Percentiles rank a stretch among this genome's conserved stretches.
phyloP scores from a whole-genome alignment of 2,113 vertebrate species.

The Choloepus hoffmanni region DNA sequence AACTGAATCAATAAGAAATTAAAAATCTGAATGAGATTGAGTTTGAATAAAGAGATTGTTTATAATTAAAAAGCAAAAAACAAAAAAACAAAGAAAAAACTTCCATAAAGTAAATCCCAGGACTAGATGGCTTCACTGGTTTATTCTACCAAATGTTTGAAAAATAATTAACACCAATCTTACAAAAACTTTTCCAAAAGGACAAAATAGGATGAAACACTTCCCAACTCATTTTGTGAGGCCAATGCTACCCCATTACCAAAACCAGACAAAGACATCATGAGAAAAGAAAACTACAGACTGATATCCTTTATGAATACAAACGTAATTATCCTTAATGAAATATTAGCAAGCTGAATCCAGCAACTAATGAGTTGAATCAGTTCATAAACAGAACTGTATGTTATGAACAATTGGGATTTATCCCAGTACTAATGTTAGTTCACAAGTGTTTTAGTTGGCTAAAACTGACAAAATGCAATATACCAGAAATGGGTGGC shows the following conservation, averaged over 20 bases:
- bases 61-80: not conserved
- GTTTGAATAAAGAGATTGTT: not conserved
- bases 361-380: not conserved
- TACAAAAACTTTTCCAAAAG: not conserved
- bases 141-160: not conserved
- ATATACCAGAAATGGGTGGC: too few species aligned
- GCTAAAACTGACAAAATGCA: too few species aligned
- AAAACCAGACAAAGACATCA: not conserved
- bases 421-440: not conserved
- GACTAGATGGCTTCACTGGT: not conserved
- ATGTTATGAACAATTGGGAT: not conserved
- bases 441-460: not conserved
- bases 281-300: not conserved
- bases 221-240: not conserved
- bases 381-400: not conserved
- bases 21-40: not conserved
- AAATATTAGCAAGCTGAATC: not conserved
- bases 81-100: too few species aligned
- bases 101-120: not conserved
- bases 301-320: not conserved
- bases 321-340: not conserved
- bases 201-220: not conserved
- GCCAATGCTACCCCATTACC: not conserved
- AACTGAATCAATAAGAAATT: not conserved
- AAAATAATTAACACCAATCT: not conserved